Conservation (phyloP, 2,888 invertebrate genomes). For the Augochlorella aurata region DNA sequence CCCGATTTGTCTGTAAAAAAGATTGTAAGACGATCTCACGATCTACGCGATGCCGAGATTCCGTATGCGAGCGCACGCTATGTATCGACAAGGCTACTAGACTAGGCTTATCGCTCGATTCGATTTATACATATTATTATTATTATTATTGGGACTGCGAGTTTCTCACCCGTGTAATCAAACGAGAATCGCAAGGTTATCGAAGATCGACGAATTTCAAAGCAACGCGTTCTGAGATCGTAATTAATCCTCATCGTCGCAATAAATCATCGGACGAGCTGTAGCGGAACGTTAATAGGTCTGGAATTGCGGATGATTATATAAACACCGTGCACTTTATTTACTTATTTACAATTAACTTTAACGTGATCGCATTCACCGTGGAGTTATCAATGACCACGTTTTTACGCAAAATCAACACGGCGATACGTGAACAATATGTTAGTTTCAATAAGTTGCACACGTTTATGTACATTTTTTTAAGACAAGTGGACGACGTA, state of each 20-base stretch:
- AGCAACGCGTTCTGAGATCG: neutral
- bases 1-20: neutral
- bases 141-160: neutral
- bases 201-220: constrained; percentile 4
- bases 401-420: too few species aligned
- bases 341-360: neutral
- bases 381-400: too few species aligned
- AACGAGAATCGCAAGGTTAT: neutral
- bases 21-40: neutral
- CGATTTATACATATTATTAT: neutral
- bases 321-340: neutral
- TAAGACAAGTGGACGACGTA: too few species aligned
- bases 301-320: neutral
- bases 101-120: neutral
- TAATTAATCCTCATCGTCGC: neutral
- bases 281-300: neutral
- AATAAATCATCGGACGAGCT: constrained; percentile 1
- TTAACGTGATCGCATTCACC: too few species aligned
- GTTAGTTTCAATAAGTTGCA: too few species aligned
- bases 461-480: too few species aligned
- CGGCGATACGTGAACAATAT: too few species aligned
- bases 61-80: neutral
- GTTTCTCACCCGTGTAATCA: neutral
- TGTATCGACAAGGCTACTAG: neutral
- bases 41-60: neutral